A percentile compares a stretch with the other conserved stretches of the same genome.
phyloP scores from a whole-genome alignment of 53 echinoderm and acorn worm genomes.

The Holothuria scabra region DNA sequence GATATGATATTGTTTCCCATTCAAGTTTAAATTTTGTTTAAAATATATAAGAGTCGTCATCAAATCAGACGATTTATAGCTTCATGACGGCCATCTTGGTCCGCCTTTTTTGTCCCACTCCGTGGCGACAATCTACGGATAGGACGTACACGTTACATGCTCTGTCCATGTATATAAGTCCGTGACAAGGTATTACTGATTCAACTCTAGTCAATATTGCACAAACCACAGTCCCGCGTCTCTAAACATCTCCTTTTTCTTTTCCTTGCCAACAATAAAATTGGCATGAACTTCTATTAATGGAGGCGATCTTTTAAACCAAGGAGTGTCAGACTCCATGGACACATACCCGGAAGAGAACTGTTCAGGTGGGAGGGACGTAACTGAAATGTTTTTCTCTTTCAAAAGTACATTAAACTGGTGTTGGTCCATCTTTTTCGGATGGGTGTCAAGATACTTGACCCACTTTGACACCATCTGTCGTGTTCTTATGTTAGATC shows the following conservation, averaged over 20 bases:
- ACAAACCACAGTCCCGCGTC: neutral
- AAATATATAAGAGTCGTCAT: too few relatives aligned
- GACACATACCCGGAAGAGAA: neutral
- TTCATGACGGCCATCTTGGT: too few relatives aligned
- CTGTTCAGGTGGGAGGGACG: neutral
- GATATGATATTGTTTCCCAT: too few relatives aligned
- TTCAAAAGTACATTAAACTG: neutral
- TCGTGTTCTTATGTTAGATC: neutral
- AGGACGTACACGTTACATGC: too few relatives aligned
- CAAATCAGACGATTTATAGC: too few relatives aligned
- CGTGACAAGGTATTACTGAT: neutral
- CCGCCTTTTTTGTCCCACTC: too few relatives aligned
- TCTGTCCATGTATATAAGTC: too few relatives aligned
- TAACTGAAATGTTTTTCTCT: neutral
- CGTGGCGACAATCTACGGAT: too few relatives aligned
- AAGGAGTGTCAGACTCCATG: neutral
- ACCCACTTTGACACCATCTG: neutral
- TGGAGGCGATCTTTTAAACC: neutral
- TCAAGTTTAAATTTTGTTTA: too few relatives aligned
- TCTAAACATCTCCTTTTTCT: neutral
- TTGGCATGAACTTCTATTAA: constrained; percentile 8
- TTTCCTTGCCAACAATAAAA: neutral
- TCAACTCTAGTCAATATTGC: neutral
- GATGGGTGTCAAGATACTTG: neutral
- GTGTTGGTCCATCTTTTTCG: neutral